A percentile compares a stretch with the other conserved stretches of the same genome.
Evolutionary conservation across 1,140 invertebrate genomes (phyloP).

Genomic region (Sycophila sp.): DNA sequence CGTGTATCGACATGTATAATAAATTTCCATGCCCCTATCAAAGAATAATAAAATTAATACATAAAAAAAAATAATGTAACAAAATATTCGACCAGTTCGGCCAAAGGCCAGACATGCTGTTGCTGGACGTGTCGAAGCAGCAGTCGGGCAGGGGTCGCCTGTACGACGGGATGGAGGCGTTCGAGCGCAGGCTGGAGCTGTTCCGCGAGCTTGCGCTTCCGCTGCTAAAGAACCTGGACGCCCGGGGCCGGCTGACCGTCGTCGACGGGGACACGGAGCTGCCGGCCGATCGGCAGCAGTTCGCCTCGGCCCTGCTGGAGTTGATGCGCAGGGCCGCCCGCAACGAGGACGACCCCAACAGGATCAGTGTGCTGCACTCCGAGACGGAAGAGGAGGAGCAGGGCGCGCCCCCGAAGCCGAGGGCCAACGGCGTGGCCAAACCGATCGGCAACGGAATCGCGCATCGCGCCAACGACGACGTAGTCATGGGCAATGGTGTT

Average conservation of each 20-base stretch:
- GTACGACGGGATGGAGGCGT: conserved; percentile 87
- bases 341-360: conserved; percentile 55
- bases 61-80: too few species aligned
- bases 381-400: conserved; percentile 33
- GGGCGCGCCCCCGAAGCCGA: conserved; percentile 45
- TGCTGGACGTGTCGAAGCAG: conserved; percentile 87
- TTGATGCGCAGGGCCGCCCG: conserved; percentile 68
- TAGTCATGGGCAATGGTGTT: background rate
- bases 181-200: conserved; percentile 81
- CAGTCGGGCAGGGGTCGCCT: conserved; percentile 81
- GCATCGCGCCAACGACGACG: conserved; percentile 2
- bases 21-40: too few species aligned
- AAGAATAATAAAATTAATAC: too few species aligned
- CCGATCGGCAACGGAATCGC: conserved; percentile 46
- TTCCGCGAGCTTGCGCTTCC: conserved; percentile 88
- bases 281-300: conserved; percentile 78
- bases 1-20: too few species aligned
- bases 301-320: conserved; percentile 74
- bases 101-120: conserved; percentile 77
- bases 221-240: conserved; percentile 85
- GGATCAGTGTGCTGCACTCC: conserved; percentile 37
- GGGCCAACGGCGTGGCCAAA: conserved; percentile 55
- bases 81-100: conserved; percentile 77
- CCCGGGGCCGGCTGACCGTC: conserved; percentile 79
- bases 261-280: conserved; percentile 85